Percentiles rank a stretch among this genome's conserved stretches.
Conservation (phyloP, 2,888 invertebrate species). For the Carcina quercana region DNA sequence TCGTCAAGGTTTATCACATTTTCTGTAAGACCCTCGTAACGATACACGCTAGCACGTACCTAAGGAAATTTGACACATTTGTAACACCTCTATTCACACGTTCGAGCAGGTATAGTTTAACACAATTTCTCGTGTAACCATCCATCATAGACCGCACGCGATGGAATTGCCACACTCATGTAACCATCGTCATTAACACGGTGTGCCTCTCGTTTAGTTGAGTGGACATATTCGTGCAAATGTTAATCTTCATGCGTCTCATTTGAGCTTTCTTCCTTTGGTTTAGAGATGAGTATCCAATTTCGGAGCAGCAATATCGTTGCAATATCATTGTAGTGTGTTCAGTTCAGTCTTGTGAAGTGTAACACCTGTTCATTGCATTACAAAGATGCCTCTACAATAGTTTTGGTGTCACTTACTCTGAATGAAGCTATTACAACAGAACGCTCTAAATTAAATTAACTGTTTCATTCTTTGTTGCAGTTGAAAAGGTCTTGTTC, state of each 20-base stretch:
- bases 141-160: conserved; percentile 18
- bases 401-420: conserved; percentile 14
- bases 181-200: conserved; percentile 10
- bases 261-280: not conserved
- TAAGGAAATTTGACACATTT: too few relatives aligned
- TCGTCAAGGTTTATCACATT: too few relatives aligned
- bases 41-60: too few relatives aligned
- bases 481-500: too few relatives aligned
- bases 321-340: conserved; percentile 2
- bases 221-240: too few relatives aligned
- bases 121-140: conserved; percentile 6
- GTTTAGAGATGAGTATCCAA: not conserved
- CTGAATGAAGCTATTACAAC: conserved; percentile 15
- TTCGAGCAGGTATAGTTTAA: too few relatives aligned
- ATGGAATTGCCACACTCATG: conserved; percentile 19
- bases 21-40: too few relatives aligned
- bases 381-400: conserved; percentile 15
- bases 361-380: conserved; percentile 30
- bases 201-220: conserved; percentile 8
- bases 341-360: conserved; percentile 20
- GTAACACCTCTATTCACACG: too few relatives aligned
- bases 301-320: conserved; percentile 1
- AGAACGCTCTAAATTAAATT: conserved; percentile 10
- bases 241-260: too few relatives aligned
- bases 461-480: conserved; percentile 9